A percentile compares a stretch with the other conserved stretches of the same genome.
Evolutionary conservation across 2,888 invertebrate species (phyloP).

Genomic region (Ophion ellenae): DNA sequence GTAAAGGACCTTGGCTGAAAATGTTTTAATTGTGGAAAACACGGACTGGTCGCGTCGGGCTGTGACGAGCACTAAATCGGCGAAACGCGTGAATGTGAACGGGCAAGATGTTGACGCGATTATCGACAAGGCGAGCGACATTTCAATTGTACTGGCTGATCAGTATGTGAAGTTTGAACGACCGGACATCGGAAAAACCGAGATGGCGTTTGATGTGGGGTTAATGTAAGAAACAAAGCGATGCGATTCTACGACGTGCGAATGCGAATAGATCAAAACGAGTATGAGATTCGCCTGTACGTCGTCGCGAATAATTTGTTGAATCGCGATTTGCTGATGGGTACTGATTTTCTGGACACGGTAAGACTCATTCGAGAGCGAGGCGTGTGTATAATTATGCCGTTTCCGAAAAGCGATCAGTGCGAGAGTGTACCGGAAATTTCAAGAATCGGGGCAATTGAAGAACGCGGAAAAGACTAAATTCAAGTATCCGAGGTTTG

Average conservation of each 20-base stretch:
- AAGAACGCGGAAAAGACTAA: no score
- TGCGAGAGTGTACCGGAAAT: no score
- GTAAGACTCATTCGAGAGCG: no score
- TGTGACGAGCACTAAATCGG: conserved; percentile 10
- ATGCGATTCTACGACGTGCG: background rate
- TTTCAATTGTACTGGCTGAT: conserved; percentile 49
- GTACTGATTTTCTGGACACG: no score
- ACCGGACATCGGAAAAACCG: conserved; percentile 23
- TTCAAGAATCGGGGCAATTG: no score
- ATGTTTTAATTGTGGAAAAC: conserved; percentile 10
- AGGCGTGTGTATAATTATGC: no score
- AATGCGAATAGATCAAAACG: conserved; percentile 34
- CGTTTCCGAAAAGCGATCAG: no score
- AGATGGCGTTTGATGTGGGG: conserved; percentile 1
- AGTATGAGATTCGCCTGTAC: conserved; percentile 28
- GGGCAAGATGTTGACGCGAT: conserved; percentile 47
- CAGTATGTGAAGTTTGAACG: conserved; percentile 53
- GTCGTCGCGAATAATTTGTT: no score
- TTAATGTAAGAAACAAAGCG: conserved; percentile 41
- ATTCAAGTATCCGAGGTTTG: no score
- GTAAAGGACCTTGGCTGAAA: background rate
- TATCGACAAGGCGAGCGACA: conserved; percentile 61
- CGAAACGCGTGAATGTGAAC: conserved; percentile 49
- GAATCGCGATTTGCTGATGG: no score
- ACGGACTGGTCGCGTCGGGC: background rate